Evolutionary conservation across 2,888 invertebrate species (phyloP), one percentile per base, ranked within the genome.

Genomic region (Rhimphoctona megacephalus): DNA sequence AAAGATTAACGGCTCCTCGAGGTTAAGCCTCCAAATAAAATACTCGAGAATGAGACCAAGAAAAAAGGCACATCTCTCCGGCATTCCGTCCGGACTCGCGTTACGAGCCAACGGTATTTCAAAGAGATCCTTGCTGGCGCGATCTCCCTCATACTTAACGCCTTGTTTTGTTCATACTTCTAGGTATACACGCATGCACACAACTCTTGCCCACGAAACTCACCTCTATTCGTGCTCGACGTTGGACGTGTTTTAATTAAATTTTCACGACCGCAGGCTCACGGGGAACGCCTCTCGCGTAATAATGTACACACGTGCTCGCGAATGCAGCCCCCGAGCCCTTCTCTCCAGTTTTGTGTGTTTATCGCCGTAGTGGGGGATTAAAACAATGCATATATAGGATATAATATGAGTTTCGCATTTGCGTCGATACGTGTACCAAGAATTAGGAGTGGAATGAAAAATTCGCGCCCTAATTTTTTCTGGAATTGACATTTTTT

Each of bases 191-290:
- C 39, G 39, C 22, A 33, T 22, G 33, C 46, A 54, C 46, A 36
- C 36, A 54, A 33, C 76, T 64, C 76, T 43, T 64, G 17, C 33
- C 76, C 64, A 46, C 33, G 52, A 33, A 76, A 46, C 64, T 64
- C 66, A 39, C 36, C 52, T n/a, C n/a, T 17, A 72, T 76, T 74
- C 74, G 57, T 66, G 66, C 54, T 73, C 61, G 73, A 72, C 72
- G 61, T 49, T 66, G 83, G 87, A 74, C 85, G 85, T 86, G 90
- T 90, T 92, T 92, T 91, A 91, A 91, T 92, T 92, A 92, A 91
- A 91, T 92, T 92, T 92, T 89, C 92, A 90, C 87, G 85, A 91
- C 89, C 90, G 79, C 90, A 87, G 81, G 70, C 83, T 74, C 85
- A 70, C 85, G 19, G 81, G 87, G 70, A 88, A 87, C 87, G 83